These are phyloP conservation scores for Cygnus buccinator DNA, from an alignment of 2,113 vertebrate species.

Conservation along the genomic window DNA sequence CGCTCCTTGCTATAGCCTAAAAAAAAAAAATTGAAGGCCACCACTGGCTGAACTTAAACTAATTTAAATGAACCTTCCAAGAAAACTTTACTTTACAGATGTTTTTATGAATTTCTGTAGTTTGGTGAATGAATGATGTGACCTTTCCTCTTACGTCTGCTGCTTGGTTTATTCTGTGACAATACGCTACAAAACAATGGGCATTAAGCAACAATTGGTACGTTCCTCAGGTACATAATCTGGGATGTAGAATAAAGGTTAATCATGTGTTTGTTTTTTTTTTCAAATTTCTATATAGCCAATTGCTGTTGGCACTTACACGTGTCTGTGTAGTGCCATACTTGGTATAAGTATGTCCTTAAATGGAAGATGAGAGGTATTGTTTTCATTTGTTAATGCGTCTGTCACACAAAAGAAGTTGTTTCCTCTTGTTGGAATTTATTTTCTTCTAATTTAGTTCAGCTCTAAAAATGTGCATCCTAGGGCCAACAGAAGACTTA, in stretches of 20 bases:
- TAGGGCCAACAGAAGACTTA: background rate
- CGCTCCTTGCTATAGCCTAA: background rate
- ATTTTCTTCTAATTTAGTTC: background rate
- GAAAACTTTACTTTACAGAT: background rate
- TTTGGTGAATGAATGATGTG: background rate
- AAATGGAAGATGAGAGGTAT: background rate
- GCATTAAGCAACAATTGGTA: background rate
- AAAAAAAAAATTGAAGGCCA: background rate
- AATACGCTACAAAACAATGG: background rate
- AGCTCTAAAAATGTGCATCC: background rate
- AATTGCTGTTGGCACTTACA: background rate
- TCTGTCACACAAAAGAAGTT: background rate
- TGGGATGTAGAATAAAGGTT: background rate
- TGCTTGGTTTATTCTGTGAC: background rate
- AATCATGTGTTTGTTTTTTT: background rate
- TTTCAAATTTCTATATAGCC: background rate
- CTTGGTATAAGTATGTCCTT: background rate
- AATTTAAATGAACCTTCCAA: background rate
- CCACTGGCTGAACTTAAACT: background rate
- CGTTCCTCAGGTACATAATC: background rate
- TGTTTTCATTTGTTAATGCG: background rate
- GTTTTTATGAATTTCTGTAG: background rate
- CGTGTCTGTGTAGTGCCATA: background rate
- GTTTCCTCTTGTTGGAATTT: background rate
- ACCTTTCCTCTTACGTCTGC: background rate